These are phyloP conservation scores for Apodemia duryi DNA, from an alignment of 2,888 invertebrate genomes.

Conservation along the genomic window DNA sequence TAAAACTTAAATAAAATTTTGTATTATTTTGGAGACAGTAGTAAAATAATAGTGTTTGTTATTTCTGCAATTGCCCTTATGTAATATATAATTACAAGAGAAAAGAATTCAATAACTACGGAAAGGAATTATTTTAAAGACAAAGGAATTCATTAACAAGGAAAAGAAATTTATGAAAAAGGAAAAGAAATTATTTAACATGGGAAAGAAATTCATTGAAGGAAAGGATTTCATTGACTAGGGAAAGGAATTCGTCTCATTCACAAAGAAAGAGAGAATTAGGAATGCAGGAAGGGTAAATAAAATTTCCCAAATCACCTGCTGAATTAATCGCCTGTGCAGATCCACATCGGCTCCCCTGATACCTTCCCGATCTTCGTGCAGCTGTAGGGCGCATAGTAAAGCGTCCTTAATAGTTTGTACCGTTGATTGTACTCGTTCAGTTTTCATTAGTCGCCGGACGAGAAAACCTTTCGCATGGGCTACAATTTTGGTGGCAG, in stretches of 20 bases:
- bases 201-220: no score
- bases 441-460: conserved; percentile 88
- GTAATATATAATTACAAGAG: no score
- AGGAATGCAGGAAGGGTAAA: not conserved
- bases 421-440: conserved; percentile 87
- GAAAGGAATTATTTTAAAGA: no score
- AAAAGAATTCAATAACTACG: no score
- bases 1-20: no score
- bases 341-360: conserved; percentile 84
- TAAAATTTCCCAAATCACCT: conserved; percentile 62
- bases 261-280: not conserved
- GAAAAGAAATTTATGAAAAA: no score
- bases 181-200: no score
- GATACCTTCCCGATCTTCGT: conserved; percentile 80
- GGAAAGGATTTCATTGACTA: not conserved
- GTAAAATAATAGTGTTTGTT: no score
- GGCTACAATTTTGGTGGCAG: conserved; percentile 84
- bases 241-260: not conserved
- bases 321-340: conserved; percentile 85
- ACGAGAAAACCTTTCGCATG: conserved; percentile 87
- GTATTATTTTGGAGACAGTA: no score
- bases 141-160: no score
- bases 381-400: conserved; percentile 86
- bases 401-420: conserved; percentile 89
- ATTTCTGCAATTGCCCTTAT: no score